Conservation (phyloP, 2,888 invertebrate species). For the Drosophila hawaiiensis region DNA sequence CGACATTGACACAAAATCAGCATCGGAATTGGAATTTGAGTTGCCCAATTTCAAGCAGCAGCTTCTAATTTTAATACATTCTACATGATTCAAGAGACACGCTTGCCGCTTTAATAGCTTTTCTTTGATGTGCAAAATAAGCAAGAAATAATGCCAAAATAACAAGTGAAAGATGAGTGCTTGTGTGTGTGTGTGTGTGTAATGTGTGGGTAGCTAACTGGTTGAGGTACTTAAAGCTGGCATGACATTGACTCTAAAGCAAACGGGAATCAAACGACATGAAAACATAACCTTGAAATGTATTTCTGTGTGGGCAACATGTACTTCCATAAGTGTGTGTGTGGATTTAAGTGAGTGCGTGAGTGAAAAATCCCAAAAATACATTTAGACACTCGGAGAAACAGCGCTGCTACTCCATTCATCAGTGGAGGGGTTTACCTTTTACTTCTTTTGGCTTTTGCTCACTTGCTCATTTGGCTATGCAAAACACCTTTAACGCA, state of each 20-base stretch:
- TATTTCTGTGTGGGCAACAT: constrained; percentile 38
- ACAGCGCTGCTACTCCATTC: constrained; percentile 22
- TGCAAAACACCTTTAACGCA: constrained; percentile 41
- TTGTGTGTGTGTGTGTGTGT: neutral
- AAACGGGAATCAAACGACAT: constrained; percentile 61
- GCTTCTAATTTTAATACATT: constrained; percentile 48
- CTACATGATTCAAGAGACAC: constrained; percentile 59
- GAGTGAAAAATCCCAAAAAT: constrained; percentile 56
- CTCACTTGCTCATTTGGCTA: constrained; percentile 20
- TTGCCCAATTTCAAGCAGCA: constrained; percentile 1
- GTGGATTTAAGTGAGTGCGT: constrained; percentile 2
- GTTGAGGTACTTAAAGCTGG: constrained; percentile 27
- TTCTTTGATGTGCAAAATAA: constrained; percentile 11
- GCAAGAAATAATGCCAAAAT: neutral
- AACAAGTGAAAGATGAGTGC: constrained; percentile 3
- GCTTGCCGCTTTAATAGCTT: constrained; percentile 27
- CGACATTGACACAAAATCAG: constrained; percentile 35
- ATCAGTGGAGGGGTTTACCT: constrained; percentile 31
- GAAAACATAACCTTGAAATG: constrained; percentile 72
- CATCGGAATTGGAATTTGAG: neutral
- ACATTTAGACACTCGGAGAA: constrained; percentile 44
- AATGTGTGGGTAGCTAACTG: constrained; percentile 18
- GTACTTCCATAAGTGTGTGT: neutral
- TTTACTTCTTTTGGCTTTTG: constrained; percentile 24
- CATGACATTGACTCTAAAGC: constrained; percentile 40